These are phyloP conservation scores for Embidobia sp. DNA, from an alignment of 2,888 invertebrate species.

Conservation along the genomic window DNA sequence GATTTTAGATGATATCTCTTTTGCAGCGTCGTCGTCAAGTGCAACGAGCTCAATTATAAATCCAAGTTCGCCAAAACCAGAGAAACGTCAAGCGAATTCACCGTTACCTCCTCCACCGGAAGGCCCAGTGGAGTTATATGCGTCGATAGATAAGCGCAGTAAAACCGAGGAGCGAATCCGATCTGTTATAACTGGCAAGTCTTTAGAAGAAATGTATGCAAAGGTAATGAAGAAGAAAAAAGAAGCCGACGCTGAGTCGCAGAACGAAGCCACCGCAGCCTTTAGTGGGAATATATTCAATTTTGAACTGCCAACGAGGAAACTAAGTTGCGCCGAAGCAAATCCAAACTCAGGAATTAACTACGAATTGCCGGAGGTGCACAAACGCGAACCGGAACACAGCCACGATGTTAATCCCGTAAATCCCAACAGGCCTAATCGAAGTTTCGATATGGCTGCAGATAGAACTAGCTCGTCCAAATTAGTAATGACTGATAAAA, in stretches of 20 bases:
- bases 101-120: conserved; percentile 93
- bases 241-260: conserved; percentile 80
- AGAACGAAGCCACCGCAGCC: too few relatives aligned
- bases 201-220: conserved; percentile 94
- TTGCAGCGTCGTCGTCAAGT: conserved; percentile 87
- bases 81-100: conserved; percentile 94
- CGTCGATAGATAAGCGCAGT: conserved; percentile 77
- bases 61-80: conserved; percentile 93
- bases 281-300: conserved; percentile 63
- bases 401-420: too few relatives aligned
- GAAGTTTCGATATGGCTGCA: conserved; percentile 17
- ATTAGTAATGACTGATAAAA: conserved; percentile 72
- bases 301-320: conserved; percentile 16
- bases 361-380: conserved; percentile 41
- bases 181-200: conserved; percentile 81
- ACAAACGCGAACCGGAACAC: conserved; percentile 27
- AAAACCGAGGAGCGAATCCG: conserved; percentile 74
- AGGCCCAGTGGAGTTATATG: conserved; percentile 79
- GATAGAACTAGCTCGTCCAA: conserved; percentile 22
- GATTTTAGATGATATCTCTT: conserved; percentile 37
- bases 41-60: conserved; percentile 88
- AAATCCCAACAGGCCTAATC: background rate
- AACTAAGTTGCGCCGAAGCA: background rate
- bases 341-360: conserved; percentile 69
- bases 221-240: conserved; percentile 89